Conservation (phyloP, 2,797 vertebrate species). For the Dryobates pubescens region DNA sequence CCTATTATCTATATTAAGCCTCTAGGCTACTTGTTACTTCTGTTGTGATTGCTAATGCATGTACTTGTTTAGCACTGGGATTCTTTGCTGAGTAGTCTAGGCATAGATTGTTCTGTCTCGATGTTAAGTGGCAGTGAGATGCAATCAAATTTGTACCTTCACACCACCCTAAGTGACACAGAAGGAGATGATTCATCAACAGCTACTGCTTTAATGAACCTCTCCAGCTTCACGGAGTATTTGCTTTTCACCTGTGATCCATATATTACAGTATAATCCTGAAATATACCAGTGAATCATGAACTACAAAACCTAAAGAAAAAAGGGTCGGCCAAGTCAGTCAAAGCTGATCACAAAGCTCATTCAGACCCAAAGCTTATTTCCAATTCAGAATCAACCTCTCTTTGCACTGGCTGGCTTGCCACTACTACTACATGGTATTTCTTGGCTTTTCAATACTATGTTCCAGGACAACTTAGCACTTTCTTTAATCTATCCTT, state of each 20-base stretch:
- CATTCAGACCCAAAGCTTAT: not conserved
- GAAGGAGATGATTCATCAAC: slow-evolving; percentile 35
- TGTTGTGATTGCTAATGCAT: slow-evolving; percentile 27
- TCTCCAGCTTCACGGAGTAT: slow-evolving; percentile 25
- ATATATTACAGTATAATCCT: not conserved
- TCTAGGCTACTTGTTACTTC: slow-evolving; percentile 45
- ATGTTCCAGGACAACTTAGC: accelerated
- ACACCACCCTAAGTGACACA: not conserved
- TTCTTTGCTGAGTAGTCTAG: not conserved
- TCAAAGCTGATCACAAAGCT: not conserved
- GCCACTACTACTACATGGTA: not conserved
- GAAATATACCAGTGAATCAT: not conserved
- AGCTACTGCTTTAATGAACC: slow-evolving; percentile 34
- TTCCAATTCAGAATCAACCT: not conserved
- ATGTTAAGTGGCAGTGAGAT: not conserved
- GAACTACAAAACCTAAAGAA: not conserved
- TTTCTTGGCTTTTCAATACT: not conserved
- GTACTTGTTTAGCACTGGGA: not conserved
- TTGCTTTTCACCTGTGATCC: slow-evolving; percentile 1
- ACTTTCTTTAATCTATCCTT: not conserved
- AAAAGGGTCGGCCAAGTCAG: not conserved
- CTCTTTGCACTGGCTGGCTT: not conserved
- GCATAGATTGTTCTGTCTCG: not conserved
- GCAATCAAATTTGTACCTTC: slow-evolving; percentile 54
- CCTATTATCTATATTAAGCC: slow-evolving; percentile 44